phyloP scores from a whole-genome alignment of 2,797 vertebrate species.

The Megaceryle alcyon region DNA sequence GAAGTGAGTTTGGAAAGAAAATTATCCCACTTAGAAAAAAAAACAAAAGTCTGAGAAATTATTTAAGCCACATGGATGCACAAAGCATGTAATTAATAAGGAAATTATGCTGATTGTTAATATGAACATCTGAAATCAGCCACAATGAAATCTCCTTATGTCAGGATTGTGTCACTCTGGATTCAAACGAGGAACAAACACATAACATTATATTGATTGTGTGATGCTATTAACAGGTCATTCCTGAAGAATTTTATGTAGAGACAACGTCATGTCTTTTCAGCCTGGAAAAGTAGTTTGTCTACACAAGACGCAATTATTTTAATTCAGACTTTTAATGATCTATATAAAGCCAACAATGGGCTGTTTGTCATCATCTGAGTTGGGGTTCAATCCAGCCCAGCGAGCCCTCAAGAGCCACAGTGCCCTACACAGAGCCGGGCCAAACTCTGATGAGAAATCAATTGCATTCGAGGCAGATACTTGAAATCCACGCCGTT shows the following conservation, averaged over 20 bases:
- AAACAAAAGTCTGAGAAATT: neutral
- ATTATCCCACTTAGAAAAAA: neutral
- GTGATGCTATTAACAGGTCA: neutral
- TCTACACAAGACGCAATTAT: neutral
- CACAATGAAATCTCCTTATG: conserved; percentile 5
- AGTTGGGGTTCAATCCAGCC: neutral
- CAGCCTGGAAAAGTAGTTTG: neutral
- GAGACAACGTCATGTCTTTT: neutral
- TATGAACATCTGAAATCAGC: conserved; percentile 53
- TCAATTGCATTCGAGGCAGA: fast-evolving
- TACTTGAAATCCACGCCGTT: fast-evolving
- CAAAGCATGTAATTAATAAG: conserved; percentile 54
- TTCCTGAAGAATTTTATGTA: conserved; percentile 10
- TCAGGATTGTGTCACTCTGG: conserved; percentile 1
- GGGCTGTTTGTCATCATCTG: neutral
- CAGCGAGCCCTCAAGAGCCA: neutral
- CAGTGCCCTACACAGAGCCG: fast-evolving
- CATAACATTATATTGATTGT: neutral
- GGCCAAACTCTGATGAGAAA: fast-evolving
- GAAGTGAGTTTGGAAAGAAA: neutral
- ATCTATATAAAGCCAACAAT: conserved; percentile 20
- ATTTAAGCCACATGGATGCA: conserved; percentile 31
- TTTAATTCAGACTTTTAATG: conserved; percentile 33
- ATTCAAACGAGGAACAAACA: neutral
- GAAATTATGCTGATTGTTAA: conserved; percentile 52